Percentiles rank a stretch among this genome's conserved stretches.
These are phyloP conservation scores for Dasypolia templi DNA, from an alignment of 2,888 invertebrate genomes.

Conservation along the genomic window DNA sequence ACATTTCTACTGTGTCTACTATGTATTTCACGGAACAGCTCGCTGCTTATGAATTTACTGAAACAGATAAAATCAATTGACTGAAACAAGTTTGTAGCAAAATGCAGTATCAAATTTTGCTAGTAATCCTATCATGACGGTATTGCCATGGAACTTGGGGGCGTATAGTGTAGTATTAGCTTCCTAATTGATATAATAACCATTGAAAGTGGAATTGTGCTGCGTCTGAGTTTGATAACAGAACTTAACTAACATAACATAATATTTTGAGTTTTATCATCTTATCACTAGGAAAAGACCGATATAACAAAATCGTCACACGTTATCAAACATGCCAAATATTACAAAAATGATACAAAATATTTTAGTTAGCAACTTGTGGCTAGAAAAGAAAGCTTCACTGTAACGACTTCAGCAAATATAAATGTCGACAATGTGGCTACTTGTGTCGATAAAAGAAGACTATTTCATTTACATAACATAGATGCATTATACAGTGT, in stretches of 20 bases:
- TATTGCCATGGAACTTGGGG: slow-evolving; percentile 29
- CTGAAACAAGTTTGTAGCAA: slow-evolving; percentile 13
- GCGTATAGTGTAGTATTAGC: slow-evolving; percentile 10
- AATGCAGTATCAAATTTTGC: neutral
- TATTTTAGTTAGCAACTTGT: slow-evolving; percentile 19
- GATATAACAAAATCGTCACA: neutral
- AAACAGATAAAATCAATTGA: slow-evolving; percentile 13
- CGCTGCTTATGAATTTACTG: neutral
- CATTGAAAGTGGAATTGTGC: neutral
- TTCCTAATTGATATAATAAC: neutral
- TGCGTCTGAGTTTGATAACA: neutral
- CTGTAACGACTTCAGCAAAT: slow-evolving; percentile 51
- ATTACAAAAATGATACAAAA: neutral
- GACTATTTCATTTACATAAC: slow-evolving; percentile 11
- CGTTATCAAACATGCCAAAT: slow-evolving; percentile 1
- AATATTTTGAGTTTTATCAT: slow-evolving; percentile 5
- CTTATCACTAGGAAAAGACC: slow-evolving; percentile 6
- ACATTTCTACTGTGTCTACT: neutral
- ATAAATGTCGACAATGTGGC: slow-evolving; percentile 58
- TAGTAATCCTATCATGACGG: neutral
- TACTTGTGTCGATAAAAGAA: slow-evolving; percentile 75
- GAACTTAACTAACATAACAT: neutral
- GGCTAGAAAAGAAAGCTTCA: slow-evolving; percentile 22
- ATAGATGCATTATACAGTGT: slow-evolving; percentile 1
- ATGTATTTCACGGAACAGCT: slow-evolving; percentile 10